These are phyloP conservation scores for Struthidea cinerea DNA, from an alignment of 2,113 vertebrate genomes.

Conservation along the genomic window DNA sequence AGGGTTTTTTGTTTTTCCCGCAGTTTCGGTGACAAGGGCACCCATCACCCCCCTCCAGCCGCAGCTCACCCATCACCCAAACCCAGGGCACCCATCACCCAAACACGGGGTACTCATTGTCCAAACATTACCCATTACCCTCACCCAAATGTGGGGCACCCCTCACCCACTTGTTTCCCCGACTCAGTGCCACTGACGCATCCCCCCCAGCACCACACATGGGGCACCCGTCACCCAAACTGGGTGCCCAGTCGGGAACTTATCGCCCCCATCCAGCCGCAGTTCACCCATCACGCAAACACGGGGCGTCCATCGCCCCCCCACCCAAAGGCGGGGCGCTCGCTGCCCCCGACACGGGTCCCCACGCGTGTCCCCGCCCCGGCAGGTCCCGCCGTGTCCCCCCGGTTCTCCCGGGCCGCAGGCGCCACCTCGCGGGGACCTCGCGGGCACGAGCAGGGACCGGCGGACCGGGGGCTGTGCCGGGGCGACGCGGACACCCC, in stretches of 20 bases:
- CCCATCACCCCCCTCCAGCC: no score
- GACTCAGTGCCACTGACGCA: background rate
- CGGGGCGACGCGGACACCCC: background rate
- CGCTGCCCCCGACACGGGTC: background rate
- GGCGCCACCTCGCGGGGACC: slow-evolving; percentile 16
- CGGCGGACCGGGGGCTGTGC: background rate
- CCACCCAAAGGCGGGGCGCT: background rate
- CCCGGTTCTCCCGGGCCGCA: background rate
- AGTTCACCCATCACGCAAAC: background rate
- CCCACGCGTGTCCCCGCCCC: background rate
- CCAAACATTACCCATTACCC: no score
- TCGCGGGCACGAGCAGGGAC: background rate
- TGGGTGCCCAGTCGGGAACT: rapidly evolving
- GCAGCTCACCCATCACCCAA: background rate
- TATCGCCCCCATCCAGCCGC: background rate
- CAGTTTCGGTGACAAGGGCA: background rate
- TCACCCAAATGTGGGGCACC: no score
- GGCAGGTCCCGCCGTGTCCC: background rate
- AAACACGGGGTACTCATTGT: background rate
- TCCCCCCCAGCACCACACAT: background rate
- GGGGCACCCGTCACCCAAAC: background rate
- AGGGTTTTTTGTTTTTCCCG: no score
- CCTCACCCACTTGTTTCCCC: no score
- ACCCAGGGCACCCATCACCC: background rate
- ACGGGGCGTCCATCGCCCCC: no score